Percentiles rank a stretch among this genome's conserved stretches.
Evolutionary conservation across 2,113 vertebrate species (phyloP).

Genomic region (Lamprologus tigripictilis): DNA sequence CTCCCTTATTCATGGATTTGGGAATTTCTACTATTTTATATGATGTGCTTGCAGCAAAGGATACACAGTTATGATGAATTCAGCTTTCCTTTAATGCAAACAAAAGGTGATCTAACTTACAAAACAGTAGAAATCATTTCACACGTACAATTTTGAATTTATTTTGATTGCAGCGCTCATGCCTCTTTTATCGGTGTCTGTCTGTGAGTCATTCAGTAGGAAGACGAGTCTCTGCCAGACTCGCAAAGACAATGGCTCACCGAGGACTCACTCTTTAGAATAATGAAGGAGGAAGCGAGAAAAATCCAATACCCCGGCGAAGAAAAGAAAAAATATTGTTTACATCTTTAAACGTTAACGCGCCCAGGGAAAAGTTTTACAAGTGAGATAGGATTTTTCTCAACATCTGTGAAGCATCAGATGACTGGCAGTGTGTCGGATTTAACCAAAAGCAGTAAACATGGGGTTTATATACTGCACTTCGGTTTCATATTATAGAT

Average conservation of each 20-base stretch:
- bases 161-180: background rate
- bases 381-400: background rate
- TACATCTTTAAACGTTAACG: background rate
- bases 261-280: slow-evolving; percentile 24
- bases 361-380: background rate
- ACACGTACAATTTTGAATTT: background rate
- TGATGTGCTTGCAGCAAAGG: background rate
- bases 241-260: slow-evolving; percentile 35
- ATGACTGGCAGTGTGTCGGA: background rate
- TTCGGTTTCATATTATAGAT: background rate
- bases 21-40: background rate
- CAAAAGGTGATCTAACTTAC: background rate
- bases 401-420: background rate
- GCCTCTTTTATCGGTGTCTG: background rate
- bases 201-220: slow-evolving; percentile 49
- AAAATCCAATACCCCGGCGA: background rate
- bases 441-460: background rate
- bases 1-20: background rate
- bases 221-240: slow-evolving; percentile 21
- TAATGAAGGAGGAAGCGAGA: background rate
- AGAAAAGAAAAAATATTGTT: background rate
- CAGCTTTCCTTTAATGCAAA: background rate
- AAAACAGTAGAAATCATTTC: background rate
- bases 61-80: background rate
- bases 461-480: background rate